Percentiles rank a stretch among this genome's conserved stretches.
Conservation (phyloP, 2,113 vertebrate species). For the Tragulus kanchil region DNA sequence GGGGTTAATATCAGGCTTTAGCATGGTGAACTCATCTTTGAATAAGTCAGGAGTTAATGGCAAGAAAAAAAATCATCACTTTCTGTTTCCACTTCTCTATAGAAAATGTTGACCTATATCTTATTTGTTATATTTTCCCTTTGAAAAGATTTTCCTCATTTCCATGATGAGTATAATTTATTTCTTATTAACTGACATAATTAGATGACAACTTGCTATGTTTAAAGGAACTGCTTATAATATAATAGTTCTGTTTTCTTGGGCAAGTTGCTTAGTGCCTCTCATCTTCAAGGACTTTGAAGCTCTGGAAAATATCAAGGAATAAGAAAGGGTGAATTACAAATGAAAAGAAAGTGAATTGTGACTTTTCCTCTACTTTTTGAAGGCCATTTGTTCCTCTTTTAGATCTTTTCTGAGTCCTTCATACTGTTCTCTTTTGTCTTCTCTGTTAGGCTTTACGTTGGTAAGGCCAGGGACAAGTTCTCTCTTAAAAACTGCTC, state of each 20-base stretch:
- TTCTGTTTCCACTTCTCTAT: not conserved
- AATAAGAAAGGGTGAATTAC: not conserved
- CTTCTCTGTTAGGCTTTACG: not conserved
- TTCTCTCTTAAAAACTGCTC: not conserved
- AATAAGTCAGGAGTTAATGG: not conserved
- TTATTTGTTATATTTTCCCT: not conserved
- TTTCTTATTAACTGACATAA: not conserved
- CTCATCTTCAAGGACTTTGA: slow-evolving; percentile 10
- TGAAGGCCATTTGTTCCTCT: not conserved
- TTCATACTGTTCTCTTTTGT: not conserved
- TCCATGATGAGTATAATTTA: not conserved
- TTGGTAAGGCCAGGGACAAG: not conserved
- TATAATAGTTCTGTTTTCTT: slow-evolving; percentile 13
- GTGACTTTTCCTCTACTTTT: not conserved
- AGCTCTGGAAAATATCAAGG: slow-evolving; percentile 31
- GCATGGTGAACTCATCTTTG: not conserved
- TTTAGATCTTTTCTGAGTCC: not conserved
- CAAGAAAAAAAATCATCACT: not conserved
- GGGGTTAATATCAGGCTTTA: not conserved
- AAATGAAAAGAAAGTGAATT: not conserved
- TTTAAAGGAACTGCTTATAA: not conserved
- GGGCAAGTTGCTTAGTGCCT: not conserved
- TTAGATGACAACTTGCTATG: not conserved
- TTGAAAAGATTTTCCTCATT: slow-evolving; percentile 18
- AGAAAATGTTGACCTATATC: not conserved